Base-by-base conservation (phyloP, 1,140 invertebrate genomes). In the Sycobia sp. region DNA sequence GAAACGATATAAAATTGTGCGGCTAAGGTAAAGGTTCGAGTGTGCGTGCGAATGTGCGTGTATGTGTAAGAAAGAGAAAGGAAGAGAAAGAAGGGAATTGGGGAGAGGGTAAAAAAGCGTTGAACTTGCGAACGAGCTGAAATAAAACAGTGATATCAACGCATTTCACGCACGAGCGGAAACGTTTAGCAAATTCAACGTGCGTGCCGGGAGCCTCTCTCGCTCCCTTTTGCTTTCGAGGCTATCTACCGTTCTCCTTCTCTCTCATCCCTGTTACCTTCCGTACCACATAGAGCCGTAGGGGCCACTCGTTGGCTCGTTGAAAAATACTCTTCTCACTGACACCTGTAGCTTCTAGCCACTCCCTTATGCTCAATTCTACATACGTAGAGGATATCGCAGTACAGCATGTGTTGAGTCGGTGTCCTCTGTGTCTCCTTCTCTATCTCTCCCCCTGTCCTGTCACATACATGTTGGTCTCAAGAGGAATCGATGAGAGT, bases 91-190 rank as follows among this genome's bases (percentile, higher is more conserved):
- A 14, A 22, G 7, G 18, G 20, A 20, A 44, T 9, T 11, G 39
- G 55, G 41, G 29, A 54, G 39, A 18, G 23, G n/a, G 38, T 20
- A 16, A 44, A 13, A 46, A 8, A 9, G 53, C 1, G 46, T 25
- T 16, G 32, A 49, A 49, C 25, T 25, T 23, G 50, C 54, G 67
- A 77, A 72, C 74, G 71, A 73, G 71, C 65, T 68, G 74, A 81
- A 81, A 81, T 82, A 78, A 81, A 81, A 82, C 79, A 77, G 78
- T 77, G 74, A 81, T 82, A 82, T 80, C 77, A 75, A 81, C 73
- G 79, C 78, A 80, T 82, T 82, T 82, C 79, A 82, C 79, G 80
- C 79, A 82, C 79, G 80, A 81, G 76, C 72, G 76, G 70, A 70
- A 81, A 69, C 79, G 78, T 80, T 81, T 82, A 81, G 77, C 78